phyloP scores from a whole-genome alignment of 2,888 invertebrate genomes.

The Drosophila yooni region DNA sequence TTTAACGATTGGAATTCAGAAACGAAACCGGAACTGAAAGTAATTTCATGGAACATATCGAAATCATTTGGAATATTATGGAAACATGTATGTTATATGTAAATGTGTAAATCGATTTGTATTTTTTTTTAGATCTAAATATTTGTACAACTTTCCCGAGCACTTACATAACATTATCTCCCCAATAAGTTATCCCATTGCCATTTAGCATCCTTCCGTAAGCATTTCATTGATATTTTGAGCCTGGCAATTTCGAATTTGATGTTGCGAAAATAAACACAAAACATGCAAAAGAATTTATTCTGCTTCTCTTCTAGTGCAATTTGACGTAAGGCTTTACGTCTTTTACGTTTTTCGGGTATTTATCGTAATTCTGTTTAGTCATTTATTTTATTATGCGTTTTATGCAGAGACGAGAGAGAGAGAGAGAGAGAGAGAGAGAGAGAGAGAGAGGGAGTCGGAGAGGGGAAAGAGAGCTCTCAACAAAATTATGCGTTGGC shows the following conservation, averaged over 20 bases:
- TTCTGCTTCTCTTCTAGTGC: background rate
- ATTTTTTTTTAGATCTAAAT: background rate
- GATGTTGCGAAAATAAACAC: conserved; percentile 20
- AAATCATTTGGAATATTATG: background rate
- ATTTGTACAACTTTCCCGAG: background rate
- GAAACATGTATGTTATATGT: background rate
- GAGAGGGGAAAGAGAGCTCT: conserved; percentile 40
- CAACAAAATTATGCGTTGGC: conserved; percentile 76
- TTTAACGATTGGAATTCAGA: background rate
- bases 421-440: background rate
- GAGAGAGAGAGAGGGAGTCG: no score
- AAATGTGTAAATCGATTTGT: background rate
- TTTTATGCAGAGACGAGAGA: conserved; percentile 62
- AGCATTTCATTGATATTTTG: conserved; percentile 27
- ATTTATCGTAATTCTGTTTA: conserved; percentile 77
- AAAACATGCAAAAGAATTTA: conserved; percentile 20
- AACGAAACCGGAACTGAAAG: background rate
- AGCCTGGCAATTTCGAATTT: conserved; percentile 22
- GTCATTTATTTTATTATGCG: conserved; percentile 79
- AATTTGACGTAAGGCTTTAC: conserved; percentile 1
- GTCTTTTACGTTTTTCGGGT: conserved; percentile 9
- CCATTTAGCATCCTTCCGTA: background rate
- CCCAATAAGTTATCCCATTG: background rate
- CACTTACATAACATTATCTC: background rate
- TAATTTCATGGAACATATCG: background rate